Percentiles rank a stretch among this genome's conserved stretches.
Evolutionary conservation across 2,888 invertebrate genomes (phyloP).

Genomic region (Lysandra coridon): DNA sequence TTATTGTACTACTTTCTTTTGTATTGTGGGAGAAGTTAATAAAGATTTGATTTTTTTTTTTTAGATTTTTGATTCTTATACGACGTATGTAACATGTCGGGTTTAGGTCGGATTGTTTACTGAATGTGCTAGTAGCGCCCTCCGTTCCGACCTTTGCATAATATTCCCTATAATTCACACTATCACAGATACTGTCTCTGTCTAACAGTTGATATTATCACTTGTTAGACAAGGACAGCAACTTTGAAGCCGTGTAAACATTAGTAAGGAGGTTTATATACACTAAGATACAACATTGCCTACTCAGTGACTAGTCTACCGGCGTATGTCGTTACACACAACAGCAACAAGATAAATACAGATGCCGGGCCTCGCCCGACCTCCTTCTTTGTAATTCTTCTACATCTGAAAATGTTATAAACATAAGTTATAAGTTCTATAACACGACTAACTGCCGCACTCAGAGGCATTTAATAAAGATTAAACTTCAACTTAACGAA

Average conservation of each 20-base stretch:
- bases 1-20: too few species aligned
- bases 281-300: slow-evolving; percentile 74
- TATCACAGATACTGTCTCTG: neutral
- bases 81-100: too few species aligned
- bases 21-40: too few species aligned
- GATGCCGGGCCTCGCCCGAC: slow-evolving; percentile 53
- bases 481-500: too few species aligned
- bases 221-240: neutral
- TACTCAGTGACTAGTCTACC: slow-evolving; percentile 79
- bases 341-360: slow-evolving; percentile 71
- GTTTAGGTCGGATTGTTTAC: slow-evolving; percentile 32
- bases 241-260: neutral
- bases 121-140: too few species aligned
- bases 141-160: too few species aligned
- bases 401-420: slow-evolving; percentile 16
- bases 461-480: too few species aligned
- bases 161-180: too few species aligned
- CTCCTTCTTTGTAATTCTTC: slow-evolving; percentile 43
- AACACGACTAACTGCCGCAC: too few species aligned
- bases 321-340: slow-evolving; percentile 61
- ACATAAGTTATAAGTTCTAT: too few species aligned
- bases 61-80: too few species aligned
- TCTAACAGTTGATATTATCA: neutral
- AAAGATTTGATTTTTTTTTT: too few species aligned
- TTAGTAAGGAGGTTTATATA: slow-evolving; percentile 50